phyloP scores from a whole-genome alignment of 1,140 invertebrate species.

The Caerostris extrusa region DNA sequence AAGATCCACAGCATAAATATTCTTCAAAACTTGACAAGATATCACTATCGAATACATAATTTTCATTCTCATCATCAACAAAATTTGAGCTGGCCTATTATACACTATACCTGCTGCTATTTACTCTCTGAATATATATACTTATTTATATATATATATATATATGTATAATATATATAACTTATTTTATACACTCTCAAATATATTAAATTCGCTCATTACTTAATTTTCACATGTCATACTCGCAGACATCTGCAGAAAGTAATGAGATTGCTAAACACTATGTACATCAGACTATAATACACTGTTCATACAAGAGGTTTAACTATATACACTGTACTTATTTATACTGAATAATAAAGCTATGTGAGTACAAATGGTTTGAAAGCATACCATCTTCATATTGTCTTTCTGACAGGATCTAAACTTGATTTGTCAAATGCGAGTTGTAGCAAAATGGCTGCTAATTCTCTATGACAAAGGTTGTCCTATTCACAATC shows the following conservation, averaged over 20 bases:
- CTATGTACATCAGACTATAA: slow-evolving; percentile 73
- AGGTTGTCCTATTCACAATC: slow-evolving; percentile 25
- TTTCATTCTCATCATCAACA: slow-evolving; percentile 6
- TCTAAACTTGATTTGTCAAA: slow-evolving; percentile 53
- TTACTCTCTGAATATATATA: slow-evolving; percentile 36
- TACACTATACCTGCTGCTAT: slow-evolving; percentile 29
- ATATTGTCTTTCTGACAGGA: not conserved
- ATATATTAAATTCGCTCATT: slow-evolving; percentile 71
- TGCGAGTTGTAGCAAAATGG: slow-evolving; percentile 35
- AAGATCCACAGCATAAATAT: slow-evolving; percentile 33
- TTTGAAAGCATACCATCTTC: not conserved
- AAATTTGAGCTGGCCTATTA: slow-evolving; percentile 59
- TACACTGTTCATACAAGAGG: slow-evolving; percentile 65
- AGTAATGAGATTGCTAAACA: slow-evolving; percentile 67
- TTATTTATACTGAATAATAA: slow-evolving; percentile 60
- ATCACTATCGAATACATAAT: slow-evolving; percentile 43
- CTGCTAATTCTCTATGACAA: slow-evolving; percentile 13
- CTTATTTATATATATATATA: not conserved
- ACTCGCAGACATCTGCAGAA: not conserved
- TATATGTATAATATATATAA: slow-evolving; percentile 68
- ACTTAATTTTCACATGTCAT: not conserved
- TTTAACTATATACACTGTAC: slow-evolving; percentile 64
- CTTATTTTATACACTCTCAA: slow-evolving; percentile 67
- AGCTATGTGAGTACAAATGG: slow-evolving; percentile 59
- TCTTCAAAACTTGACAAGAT: slow-evolving; percentile 60